A percentile compares a stretch with the other conserved stretches of the same genome.
These are phyloP conservation scores for Yponomeuta cagnagella DNA, from an alignment of 2,888 invertebrate species.

Conservation along the genomic window DNA sequence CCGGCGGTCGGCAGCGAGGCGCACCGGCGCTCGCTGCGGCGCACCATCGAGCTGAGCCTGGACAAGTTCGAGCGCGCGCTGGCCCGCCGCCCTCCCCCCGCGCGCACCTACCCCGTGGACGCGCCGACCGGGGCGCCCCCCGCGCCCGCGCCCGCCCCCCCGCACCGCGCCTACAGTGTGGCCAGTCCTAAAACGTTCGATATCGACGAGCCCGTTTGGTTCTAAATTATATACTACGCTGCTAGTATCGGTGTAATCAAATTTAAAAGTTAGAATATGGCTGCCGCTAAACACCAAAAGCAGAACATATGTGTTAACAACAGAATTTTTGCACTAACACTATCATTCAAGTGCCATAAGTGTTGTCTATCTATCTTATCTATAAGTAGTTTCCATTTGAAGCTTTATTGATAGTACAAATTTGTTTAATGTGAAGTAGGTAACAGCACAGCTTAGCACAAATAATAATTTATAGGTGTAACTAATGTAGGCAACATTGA, in stretches of 20 bases:
- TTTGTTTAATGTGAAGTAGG: background rate
- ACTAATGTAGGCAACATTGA: too few species aligned
- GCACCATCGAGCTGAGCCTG: constrained; percentile 67
- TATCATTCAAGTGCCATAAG: too few species aligned
- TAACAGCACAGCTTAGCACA: background rate
- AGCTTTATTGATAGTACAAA: background rate
- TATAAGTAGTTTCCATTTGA: too few species aligned
- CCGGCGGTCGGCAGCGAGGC: constrained; percentile 22
- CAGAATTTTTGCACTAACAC: too few species aligned
- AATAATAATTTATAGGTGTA: background rate
- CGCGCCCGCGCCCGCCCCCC: constrained; percentile 23
- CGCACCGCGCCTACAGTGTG: constrained; percentile 41
- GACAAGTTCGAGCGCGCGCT: constrained; percentile 56
- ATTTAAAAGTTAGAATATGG: too few species aligned
- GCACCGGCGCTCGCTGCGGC: constrained; percentile 39
- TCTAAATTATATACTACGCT: constrained; percentile 1
- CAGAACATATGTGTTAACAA: too few species aligned
- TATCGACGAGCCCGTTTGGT: constrained; percentile 72
- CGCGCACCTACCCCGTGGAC: constrained; percentile 70
- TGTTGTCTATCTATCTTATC: too few species aligned
- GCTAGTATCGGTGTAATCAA: too few species aligned
- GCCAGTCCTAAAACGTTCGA: constrained; percentile 72
- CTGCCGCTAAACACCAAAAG: too few species aligned
- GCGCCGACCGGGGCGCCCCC: constrained; percentile 41
- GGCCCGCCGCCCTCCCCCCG: constrained; percentile 35